These are phyloP conservation scores for Sebastes hopkinsi DNA, from an alignment of 2,797 vertebrate species.

Conservation along the genomic window DNA sequence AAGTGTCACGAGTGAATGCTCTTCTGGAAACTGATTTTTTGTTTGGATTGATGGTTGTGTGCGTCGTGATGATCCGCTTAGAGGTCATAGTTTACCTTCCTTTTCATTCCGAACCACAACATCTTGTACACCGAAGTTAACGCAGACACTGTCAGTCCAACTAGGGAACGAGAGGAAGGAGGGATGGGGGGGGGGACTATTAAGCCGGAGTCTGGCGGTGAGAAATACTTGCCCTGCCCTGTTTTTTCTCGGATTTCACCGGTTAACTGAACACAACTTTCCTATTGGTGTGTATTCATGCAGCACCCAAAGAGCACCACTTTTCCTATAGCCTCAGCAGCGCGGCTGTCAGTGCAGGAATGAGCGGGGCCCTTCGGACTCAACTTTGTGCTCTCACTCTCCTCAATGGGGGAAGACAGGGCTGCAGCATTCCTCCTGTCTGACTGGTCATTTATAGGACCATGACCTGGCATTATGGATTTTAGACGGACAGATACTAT, in stretches of 20 bases:
- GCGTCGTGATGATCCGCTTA: slow-evolving; percentile 32
- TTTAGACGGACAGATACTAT: neutral
- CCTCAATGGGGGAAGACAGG: slow-evolving; percentile 57
- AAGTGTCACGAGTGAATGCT: slow-evolving; percentile 1
- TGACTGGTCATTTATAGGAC: slow-evolving; percentile 24
- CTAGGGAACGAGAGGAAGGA: slow-evolving; percentile 31
- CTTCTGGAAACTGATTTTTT: neutral
- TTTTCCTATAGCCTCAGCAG: slow-evolving; percentile 67
- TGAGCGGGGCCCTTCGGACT: slow-evolving; percentile 57
- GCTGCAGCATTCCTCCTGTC: slow-evolving; percentile 47
- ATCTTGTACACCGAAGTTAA: slow-evolving; percentile 43
- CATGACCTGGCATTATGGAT: slow-evolving; percentile 3
- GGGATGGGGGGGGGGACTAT: slow-evolving; percentile 60
- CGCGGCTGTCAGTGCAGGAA: slow-evolving; percentile 65
- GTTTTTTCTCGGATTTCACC: slow-evolving; percentile 89
- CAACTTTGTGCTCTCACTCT: slow-evolving; percentile 44
- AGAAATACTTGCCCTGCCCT: slow-evolving; percentile 82
- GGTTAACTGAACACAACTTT: slow-evolving; percentile 97
- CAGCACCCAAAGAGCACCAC: slow-evolving; percentile 89
- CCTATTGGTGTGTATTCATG: slow-evolving; percentile 98
- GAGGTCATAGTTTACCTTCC: slow-evolving; percentile 43
- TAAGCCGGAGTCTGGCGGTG: slow-evolving; percentile 74
- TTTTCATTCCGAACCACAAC: slow-evolving; percentile 24
- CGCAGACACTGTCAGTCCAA: slow-evolving; percentile 32
- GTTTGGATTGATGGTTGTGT: slow-evolving; percentile 23